Base-by-base conservation (phyloP, 2,113 vertebrate genomes). In the Genyomyrus donnyi region DNA sequence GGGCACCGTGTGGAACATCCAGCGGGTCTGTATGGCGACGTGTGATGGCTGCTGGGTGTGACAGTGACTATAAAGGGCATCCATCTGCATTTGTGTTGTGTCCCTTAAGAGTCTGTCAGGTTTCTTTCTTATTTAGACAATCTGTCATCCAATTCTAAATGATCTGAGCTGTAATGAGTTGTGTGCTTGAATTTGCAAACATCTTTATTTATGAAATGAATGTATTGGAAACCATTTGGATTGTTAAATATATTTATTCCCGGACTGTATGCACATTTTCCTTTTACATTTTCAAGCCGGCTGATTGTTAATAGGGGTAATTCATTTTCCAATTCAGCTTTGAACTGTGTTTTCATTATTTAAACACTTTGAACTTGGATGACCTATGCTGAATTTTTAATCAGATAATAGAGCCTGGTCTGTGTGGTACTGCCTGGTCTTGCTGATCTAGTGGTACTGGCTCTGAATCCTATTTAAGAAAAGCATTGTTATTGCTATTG, bases 261-360 rank as follows among this genome's bases (percentile, higher is more conserved):
- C 1, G 35, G 74, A 42, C 74, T 39, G 70, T 77, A 80, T 80
- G 35, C 15, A 42, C 35, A 42, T 19, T 6, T 85, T 13, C 87
- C 89, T 92, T 88, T 49, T 27, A 31, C 50, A 56, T 45, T 88
- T 46, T 27, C 13, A 70, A 66, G 24, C 24, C 17, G 0, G 19
- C 10, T 13, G 11, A 77, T 70, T 27, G 6, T 45, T 88, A 46
- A 46, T 48, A 21, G 74, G 15, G 74, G 70, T 42, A 80, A 42
- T 80, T 39, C 15, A 2, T 35, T 80, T 80, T 19, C 3, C 83
- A 45, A 21, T 85, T 85, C 83, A 48, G 83, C 45, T 48, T 46
- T n/a, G 24, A 48, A 85, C 83, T 85, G 39, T 85, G 9, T 85
- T 85, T 92, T 66, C 17, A 77, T 77, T 39, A 56, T 89, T 56